A percentile compares a stretch with the other conserved stretches of the same genome.
Evolutionary conservation across 2,888 invertebrate genomes (phyloP).

Genomic region (Ophion ventricosus): DNA sequence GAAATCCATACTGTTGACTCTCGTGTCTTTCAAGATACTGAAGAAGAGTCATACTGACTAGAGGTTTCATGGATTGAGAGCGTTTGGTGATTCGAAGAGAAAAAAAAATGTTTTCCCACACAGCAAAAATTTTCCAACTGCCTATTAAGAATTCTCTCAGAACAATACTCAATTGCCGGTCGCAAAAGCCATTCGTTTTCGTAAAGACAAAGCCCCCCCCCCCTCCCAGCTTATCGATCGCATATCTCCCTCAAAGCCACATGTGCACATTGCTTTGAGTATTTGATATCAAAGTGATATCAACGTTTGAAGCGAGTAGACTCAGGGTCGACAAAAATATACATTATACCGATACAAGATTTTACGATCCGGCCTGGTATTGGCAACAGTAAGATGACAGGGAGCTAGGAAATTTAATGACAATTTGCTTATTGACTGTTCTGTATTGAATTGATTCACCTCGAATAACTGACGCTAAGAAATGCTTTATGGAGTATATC

Average conservation of each 20-base stretch:
- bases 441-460: too few relatives aligned
- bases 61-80: neutral
- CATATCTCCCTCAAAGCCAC: neutral
- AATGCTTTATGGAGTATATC: too few relatives aligned
- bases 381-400: too few relatives aligned
- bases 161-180: neutral
- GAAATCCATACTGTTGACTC: slow-evolving; percentile 46
- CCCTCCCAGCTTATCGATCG: slow-evolving; percentile 24
- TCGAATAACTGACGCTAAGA: too few relatives aligned
- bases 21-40: slow-evolving; percentile 29
- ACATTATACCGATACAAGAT: neutral
- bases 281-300: slow-evolving; percentile 3
- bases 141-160: slow-evolving; percentile 49
- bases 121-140: neutral
- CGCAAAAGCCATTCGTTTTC: neutral
- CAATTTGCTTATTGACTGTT: too few relatives aligned
- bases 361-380: too few relatives aligned
- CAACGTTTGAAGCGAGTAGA: neutral
- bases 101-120: neutral
- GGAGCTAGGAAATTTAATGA: neutral
- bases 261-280: neutral
- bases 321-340: neutral
- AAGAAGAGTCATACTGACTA: neutral
- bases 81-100: neutral
- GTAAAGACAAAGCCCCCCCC: neutral